phyloP scores from a whole-genome alignment of 1,140 invertebrate species.

The Ips nitidus region DNA sequence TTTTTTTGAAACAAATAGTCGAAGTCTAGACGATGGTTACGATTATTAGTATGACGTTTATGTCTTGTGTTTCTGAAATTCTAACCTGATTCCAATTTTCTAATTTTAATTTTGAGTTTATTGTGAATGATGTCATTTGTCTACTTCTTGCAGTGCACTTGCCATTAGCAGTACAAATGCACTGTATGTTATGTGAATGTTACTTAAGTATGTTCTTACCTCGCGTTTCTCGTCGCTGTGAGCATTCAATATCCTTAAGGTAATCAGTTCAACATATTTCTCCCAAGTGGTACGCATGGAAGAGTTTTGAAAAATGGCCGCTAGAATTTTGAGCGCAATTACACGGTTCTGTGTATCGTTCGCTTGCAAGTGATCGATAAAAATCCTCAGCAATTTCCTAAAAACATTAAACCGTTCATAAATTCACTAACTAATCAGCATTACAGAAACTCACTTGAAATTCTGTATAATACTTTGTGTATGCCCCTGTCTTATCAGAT shows the following conservation, averaged over 20 bases:
- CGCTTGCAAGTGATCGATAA: conserved; percentile 72
- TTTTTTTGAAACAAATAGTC: too few species aligned
- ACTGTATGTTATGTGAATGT: too few species aligned
- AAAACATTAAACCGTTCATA: conserved; percentile 30
- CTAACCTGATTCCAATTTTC: too few species aligned
- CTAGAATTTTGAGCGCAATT: conserved; percentile 73
- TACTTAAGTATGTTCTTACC: conserved; percentile 56
- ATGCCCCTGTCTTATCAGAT: conserved; percentile 54
- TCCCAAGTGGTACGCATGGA: conserved; percentile 76
- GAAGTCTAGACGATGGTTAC: too few species aligned
- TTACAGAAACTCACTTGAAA: conserved; percentile 55
- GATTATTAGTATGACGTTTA: too few species aligned
- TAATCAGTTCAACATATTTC: conserved; percentile 84
- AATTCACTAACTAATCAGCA: conserved; percentile 12
- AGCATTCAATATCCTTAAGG: conserved; percentile 82
- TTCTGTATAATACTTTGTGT: conserved; percentile 56
- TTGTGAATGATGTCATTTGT: too few species aligned
- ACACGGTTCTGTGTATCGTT: conserved; percentile 69
- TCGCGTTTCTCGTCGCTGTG: conserved; percentile 78
- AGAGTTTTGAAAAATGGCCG: conserved; percentile 77
- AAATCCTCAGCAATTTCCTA: conserved; percentile 71
- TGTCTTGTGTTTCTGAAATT: too few species aligned
- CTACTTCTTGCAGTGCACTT: too few species aligned
- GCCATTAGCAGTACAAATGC: too few species aligned
- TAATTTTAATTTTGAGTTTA: too few species aligned